Base-by-base conservation (phyloP, 2,888 invertebrate genomes). In the Ophion obscuratus region DNA sequence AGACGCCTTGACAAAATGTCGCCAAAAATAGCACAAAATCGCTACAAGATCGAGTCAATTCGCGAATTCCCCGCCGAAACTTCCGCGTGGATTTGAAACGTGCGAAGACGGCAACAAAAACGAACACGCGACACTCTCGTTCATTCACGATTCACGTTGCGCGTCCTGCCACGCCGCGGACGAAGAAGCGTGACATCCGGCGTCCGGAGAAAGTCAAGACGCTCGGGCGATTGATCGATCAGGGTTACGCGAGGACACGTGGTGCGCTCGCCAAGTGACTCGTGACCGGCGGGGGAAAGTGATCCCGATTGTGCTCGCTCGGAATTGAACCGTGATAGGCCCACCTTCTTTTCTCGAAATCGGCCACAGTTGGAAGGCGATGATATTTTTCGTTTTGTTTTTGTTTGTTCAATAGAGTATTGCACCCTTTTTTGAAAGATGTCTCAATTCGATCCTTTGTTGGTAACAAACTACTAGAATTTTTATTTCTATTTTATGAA, bases 271-370 rank as follows among this genome's bases (percentile, higher is more conserved):
- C 53, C 76, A 62, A 81, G 53, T 74, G 44, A 77, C 10, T 86
- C 87, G 83, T 75, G 70, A 75, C 77, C 59, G 62, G n/a, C n/a
- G 71, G 83, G 87, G 74, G 86, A 87, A 83, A 86, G 87, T 83
- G 44, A 83, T 77, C 57, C 31, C 57, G 70, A 66, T 70, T 71
- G 40, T 9, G 40, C 40, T 53, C 17, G 40, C 64, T 66, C 40
- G 11, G 14, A 14, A 53, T 61, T 67, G 9, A 27, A 59, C 31
- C 36, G 47, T 47, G 20, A n/a, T 40, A 53, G 57, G 57, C 73
- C 14, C 14, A 53, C 53, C 53, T 53, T 53, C 47, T 47, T 47
- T 47, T 53, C 53, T 17, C 5, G 3, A 17, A 17, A 53, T 17
- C 17, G 14, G 14, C 14, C 53, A 53, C 40, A 40, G 40, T 7